Evolutionary conservation across 2,888 invertebrate species (phyloP), one percentile per base, ranked within the genome.

Genomic region (Clunio marinus): DNA sequence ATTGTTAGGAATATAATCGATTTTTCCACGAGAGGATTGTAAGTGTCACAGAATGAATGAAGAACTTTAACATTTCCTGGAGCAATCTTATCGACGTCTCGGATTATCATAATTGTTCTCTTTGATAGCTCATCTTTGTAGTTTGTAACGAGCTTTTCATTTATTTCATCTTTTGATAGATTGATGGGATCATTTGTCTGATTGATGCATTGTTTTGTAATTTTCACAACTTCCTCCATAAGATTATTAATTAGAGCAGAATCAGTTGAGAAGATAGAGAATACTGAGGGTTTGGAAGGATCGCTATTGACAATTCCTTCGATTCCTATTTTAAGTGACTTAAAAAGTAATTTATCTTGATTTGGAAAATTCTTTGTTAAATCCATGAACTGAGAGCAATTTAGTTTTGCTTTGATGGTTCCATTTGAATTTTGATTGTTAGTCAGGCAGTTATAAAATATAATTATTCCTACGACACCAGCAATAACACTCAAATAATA

Each of bases 41-140:
- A 72, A 70, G 77, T 77, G 73, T 83, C 83, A 70, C 81, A 82
- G 69, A 83, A 75, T 71, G 76, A 76, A 71, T 83, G 83, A 72
- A 83, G 81, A 13, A 78, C 78, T 74, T 75, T 77, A 13, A 63
- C 68, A 55, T 57, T 25, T 45, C 35, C 13, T 0, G 5, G 1
- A 13, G 51, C n/a, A n/a, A 51, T 5, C 1, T 22, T n/a, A 24
- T 66, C 55, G 35, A 81, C 70, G 72, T 79, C 75, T 63, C 74
- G 73, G 0, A 80, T 73, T 24, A 78, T 72, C 74, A 81, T 74
- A 4, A 77, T 73, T 8, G 75, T 72, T 69, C 71, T 74, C 15
- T 74, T 67, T 20, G 73, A 69, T 20, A 78, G 72, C 22, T 71
- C 62, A 59, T 70, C 70, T 70, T 71, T 72, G 65, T 75, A 74